Conservation (phyloP, 2,888 invertebrate genomes). For the Achlya flavicornis region DNA sequence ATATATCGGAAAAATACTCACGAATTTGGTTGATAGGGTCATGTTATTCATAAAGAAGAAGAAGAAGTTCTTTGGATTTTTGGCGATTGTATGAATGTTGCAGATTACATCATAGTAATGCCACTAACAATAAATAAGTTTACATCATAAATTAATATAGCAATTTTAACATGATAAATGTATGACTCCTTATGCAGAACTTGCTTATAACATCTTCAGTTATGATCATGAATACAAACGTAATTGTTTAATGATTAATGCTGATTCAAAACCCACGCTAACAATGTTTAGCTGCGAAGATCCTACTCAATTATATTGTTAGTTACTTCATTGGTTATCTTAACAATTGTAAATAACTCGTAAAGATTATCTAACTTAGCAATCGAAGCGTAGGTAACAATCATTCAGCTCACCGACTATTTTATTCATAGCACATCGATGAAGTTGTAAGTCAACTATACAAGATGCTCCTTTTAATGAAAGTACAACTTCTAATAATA, state of each 20-base stretch:
- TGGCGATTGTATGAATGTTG: too few species aligned
- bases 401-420: neutral
- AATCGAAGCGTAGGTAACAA: constrained; percentile 33
- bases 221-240: constrained; percentile 20
- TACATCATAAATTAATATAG: neutral
- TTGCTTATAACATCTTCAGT: constrained; percentile 14
- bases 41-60: neutral
- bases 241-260: constrained; percentile 22
- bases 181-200: constrained; percentile 1
- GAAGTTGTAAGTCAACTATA: neutral
- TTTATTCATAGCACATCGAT: neutral
- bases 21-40: neutral
- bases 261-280: constrained; percentile 44
- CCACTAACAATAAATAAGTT: too few species aligned
- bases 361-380: constrained; percentile 26
- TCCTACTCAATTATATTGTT: constrained; percentile 43
- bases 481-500: too few species aligned
- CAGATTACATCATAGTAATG: too few species aligned
- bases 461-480: neutral
- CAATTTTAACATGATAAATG: neutral
- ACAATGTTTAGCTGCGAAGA: constrained; percentile 27
- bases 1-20: neutral
- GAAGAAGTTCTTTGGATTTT: neutral
- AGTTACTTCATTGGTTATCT: constrained; percentile 27
- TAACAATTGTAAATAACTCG: constrained; percentile 51